Base-by-base conservation (phyloP, 2,888 invertebrate species). In the Harpalus rufipes region DNA sequence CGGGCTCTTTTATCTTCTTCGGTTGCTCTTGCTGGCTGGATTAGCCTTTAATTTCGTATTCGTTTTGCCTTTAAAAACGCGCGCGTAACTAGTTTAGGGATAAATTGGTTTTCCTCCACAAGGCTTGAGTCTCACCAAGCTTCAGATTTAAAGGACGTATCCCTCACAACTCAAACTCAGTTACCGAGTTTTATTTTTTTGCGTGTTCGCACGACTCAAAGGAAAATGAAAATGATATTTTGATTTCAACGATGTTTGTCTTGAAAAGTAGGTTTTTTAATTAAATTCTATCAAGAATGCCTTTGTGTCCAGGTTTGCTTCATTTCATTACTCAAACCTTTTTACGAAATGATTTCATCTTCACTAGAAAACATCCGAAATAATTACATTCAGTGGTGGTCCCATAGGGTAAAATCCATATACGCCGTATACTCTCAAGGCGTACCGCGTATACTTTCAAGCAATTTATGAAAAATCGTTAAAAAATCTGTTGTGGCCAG, bases 21-120 rank as follows among this genome's bases (percentile, higher is more conserved):
- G 61, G 74, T 32, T 58, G 12, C 56, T 25, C 68, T 8, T 51
- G 51, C 56, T 56, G 39, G 41, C 25, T 74, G 84, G 84, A 84
- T 84, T 84, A 84, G 84, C 63, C 84, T 84, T 84, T 84, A 84
- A 84, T 84, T 84, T 84, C 84, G 84, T 84, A 81, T 81, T 68
- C 81, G 81, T 81, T 81, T 72, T 72, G 81, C 81, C 65, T 81
- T 81, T 72, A 84, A 84, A 84, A 84, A 78, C 76, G 78, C 63
- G 65, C 68, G 72, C 84, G 84, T 84, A 84, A 84, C 84, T 84
- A 84, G 84, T 84, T 84, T 84, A 84, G 78, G 58, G 51, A 84
- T 84, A 84, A 84, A 84, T 84, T 84, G 65, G 84, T 78, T 84
- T 84, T 58, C 78, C 25, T 58, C 78, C 14, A 44, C 41, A 51